A percentile compares a stretch with the other conserved stretches of the same genome.
These are phyloP conservation scores for Calcarius lapponicus DNA, from an alignment of 2,797 vertebrate species.

Conservation along the genomic window DNA sequence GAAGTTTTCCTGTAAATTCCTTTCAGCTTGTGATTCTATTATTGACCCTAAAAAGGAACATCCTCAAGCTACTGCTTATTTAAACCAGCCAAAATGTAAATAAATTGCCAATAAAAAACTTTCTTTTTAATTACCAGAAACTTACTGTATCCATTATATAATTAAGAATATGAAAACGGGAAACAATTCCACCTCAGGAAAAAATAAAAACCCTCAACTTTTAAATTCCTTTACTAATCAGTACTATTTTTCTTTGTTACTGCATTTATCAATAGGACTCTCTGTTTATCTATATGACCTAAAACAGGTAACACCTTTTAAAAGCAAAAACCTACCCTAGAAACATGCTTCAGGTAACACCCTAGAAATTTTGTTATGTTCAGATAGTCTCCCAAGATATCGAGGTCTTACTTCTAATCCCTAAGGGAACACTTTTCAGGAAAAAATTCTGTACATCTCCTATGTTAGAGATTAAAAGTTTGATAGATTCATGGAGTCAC, in stretches of 20 bases:
- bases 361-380: neutral
- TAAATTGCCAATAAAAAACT: neutral
- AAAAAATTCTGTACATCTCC: neutral
- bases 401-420: neutral
- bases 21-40: neutral
- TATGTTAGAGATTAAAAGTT: neutral
- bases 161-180: neutral
- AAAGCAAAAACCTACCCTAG: neutral
- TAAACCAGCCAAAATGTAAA: neutral
- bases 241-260: neutral
- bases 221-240: neutral
- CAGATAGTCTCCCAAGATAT: neutral
- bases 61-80: neutral
- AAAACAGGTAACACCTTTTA: neutral
- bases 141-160: constrained; percentile 10
- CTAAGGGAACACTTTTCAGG: neutral
- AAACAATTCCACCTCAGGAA: neutral
- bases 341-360: neutral
- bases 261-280: neutral
- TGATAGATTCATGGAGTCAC: neutral
- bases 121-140: constrained; percentile 13
- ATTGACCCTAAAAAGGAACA: neutral
- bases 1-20: neutral
- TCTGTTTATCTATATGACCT: neutral
- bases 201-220: neutral